Evolutionary conservation across 2,797 vertebrate genomes (phyloP).

Genomic region (Gila robusta): DNA sequence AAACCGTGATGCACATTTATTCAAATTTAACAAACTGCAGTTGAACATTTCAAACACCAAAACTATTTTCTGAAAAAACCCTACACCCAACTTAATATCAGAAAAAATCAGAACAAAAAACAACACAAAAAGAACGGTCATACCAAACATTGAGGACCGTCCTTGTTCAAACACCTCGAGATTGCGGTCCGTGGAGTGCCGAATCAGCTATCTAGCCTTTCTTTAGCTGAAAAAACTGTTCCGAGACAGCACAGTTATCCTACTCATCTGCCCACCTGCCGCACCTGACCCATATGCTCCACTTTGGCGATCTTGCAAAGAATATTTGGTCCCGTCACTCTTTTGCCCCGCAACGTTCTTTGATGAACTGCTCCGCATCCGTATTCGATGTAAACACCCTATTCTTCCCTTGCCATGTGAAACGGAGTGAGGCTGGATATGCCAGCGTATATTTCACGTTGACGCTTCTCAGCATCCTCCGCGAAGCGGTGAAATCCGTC

Average conservation of each 20-base stretch:
- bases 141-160: neutral
- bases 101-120: neutral
- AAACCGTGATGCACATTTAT: neutral
- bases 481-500: too few relatives aligned
- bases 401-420: too few relatives aligned
- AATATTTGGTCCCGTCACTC: neutral
- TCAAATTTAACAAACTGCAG: neutral
- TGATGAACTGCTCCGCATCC: too few relatives aligned
- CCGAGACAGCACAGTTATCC: neutral
- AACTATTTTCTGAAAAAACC: neutral
- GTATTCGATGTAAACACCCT: too few relatives aligned
- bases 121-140: neutral
- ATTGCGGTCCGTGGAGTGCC: neutral
- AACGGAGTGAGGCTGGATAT: too few relatives aligned
- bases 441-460: too few relatives aligned
- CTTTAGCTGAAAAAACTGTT: neutral
- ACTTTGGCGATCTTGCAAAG: too few relatives aligned
- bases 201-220: neutral
- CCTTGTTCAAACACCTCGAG: neutral
- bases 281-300: neutral
- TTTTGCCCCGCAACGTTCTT: too few relatives aligned
- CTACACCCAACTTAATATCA: too few relatives aligned
- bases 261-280: neutral
- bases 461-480: too few relatives aligned
- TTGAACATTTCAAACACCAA: constrained; percentile 14